Percentiles rank a stretch among this genome's conserved stretches.
Evolutionary conservation across 2,888 invertebrate species (phyloP).

Genomic region (Nysson spinosus): DNA sequence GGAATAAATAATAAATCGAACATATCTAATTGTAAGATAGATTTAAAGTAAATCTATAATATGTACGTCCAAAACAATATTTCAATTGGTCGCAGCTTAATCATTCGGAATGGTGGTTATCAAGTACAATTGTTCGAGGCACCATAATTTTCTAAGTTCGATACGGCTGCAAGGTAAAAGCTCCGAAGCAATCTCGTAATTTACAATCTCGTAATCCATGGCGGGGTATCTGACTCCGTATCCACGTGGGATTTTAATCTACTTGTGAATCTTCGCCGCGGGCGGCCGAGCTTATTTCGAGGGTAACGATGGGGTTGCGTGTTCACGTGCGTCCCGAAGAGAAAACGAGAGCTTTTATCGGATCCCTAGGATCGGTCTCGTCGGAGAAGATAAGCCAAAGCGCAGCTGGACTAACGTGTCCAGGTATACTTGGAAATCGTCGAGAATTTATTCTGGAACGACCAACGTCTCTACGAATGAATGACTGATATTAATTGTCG

Average conservation of each 20-base stretch:
- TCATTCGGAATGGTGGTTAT: no score
- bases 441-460: slow-evolving; percentile 30
- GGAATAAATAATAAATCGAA: no score
- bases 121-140: background rate
- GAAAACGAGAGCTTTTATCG: slow-evolving; percentile 33
- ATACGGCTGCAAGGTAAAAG: no score
- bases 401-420: slow-evolving; percentile 20
- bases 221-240: slow-evolving; percentile 3
- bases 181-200: slow-evolving; percentile 7
- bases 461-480: no score
- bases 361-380: slow-evolving; percentile 10
- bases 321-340: slow-evolving; percentile 29
- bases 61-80: no score
- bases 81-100: no score
- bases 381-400: slow-evolving; percentile 34
- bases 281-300: slow-evolving; percentile 36
- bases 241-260: slow-evolving; percentile 33
- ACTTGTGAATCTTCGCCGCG: slow-evolving; percentile 29
- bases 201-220: slow-evolving; percentile 10
- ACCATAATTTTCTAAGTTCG: background rate
- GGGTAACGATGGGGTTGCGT: slow-evolving; percentile 53
- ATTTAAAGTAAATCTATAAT: no score
- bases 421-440: slow-evolving; percentile 18
- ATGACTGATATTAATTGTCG: no score
- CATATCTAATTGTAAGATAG: no score